Evolutionary conservation across 2,113 vertebrate genomes (phyloP).

Genomic region (Podarcis raffonei): DNA sequence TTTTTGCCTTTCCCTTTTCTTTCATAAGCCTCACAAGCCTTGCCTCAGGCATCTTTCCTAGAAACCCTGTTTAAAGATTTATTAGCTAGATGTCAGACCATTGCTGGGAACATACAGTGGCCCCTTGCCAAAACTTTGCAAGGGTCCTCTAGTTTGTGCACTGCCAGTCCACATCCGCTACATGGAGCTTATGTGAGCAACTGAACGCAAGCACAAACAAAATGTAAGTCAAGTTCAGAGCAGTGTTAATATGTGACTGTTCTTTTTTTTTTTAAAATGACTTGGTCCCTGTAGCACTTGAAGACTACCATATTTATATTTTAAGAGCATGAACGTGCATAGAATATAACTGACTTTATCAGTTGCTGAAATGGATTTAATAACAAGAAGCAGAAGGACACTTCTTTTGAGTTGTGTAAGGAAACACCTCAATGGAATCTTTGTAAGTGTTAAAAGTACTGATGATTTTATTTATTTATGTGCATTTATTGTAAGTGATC

Average conservation of each 20-base stretch:
- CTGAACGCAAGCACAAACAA: not conserved
- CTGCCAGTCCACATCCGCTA: not conserved
- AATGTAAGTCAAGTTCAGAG: not conserved
- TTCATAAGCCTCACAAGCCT: constrained; percentile 35
- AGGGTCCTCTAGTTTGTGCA: not conserved
- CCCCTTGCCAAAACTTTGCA: constrained; percentile 10
- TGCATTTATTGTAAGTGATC: too few relatives aligned
- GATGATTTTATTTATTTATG: too few relatives aligned
- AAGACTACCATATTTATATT: not conserved
- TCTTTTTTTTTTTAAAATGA: too few relatives aligned
- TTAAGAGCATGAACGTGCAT: not conserved
- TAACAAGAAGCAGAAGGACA: too few relatives aligned
- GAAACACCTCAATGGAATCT: not conserved
- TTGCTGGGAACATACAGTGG: not conserved
- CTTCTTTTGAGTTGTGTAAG: not conserved
- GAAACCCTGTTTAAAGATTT: constrained; percentile 49
- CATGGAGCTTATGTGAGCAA: not conserved
- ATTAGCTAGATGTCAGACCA: constrained; percentile 48
- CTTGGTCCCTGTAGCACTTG: not conserved
- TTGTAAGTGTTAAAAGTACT: too few relatives aligned
- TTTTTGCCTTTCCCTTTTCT: not conserved
- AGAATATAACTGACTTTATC: not conserved
- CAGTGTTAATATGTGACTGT: not conserved
- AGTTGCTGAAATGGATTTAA: not conserved
- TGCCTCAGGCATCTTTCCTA: constrained; percentile 41